Evolutionary conservation across 2,113 vertebrate species (phyloP).

Genomic region (Oenanthe oenanthe): DNA sequence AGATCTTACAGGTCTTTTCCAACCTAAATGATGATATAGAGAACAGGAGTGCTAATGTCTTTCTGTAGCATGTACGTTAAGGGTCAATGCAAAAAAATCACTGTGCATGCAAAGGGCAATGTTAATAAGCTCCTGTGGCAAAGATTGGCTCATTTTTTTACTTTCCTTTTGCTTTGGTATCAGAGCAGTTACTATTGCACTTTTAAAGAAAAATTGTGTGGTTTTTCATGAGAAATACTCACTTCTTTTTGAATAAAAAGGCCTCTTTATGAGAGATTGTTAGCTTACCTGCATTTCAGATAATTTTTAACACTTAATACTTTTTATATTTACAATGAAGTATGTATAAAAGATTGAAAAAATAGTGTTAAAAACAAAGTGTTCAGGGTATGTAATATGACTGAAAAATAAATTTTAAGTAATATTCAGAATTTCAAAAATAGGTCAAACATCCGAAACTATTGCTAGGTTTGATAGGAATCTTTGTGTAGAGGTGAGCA

Average conservation of each 20-base stretch:
- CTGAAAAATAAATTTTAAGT: background rate
- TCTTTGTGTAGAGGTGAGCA: background rate
- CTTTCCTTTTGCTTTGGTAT: background rate
- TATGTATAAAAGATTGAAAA: background rate
- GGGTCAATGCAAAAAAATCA: background rate
- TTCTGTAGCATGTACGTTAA: accelerated
- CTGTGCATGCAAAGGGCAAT: background rate
- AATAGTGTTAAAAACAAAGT: background rate
- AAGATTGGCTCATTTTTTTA: background rate
- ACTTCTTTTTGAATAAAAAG: background rate
- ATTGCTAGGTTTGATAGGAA: background rate
- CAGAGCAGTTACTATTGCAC: background rate
- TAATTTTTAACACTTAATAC: background rate
- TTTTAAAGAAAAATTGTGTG: background rate
- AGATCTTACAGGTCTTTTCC: background rate
- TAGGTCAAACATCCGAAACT: background rate
- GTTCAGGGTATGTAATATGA: background rate
- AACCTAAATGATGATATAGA: background rate
- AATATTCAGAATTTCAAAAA: background rate
- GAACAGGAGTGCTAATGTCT: background rate
- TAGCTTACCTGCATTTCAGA: background rate
- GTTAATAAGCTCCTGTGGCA: background rate
- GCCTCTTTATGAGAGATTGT: background rate
- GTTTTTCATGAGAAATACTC: background rate
- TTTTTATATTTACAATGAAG: background rate